phyloP scores from a whole-genome alignment of 2,113 vertebrate genomes.

The Ptilonorhynchus violaceus region DNA sequence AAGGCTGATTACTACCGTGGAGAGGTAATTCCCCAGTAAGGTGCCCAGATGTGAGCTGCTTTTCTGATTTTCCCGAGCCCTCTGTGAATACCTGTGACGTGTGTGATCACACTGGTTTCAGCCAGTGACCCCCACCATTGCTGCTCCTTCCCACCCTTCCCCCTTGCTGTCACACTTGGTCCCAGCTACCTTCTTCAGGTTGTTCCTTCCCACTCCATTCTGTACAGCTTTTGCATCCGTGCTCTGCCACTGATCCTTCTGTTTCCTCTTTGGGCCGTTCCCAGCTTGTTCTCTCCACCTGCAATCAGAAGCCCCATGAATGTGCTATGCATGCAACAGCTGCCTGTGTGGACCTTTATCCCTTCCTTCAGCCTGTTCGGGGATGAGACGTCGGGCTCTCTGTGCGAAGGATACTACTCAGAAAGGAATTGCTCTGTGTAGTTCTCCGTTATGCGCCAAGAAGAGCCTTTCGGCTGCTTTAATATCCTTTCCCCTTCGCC shows the following conservation, averaged over 20 bases:
- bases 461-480: background rate
- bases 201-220: background rate
- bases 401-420: background rate
- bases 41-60: background rate
- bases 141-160: background rate
- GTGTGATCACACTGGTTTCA: background rate
- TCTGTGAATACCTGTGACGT: rapidly evolving
- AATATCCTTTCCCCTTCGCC: background rate
- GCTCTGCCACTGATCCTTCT: background rate
- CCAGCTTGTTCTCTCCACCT: background rate
- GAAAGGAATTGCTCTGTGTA: background rate
- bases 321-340: rapidly evolving
- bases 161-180: background rate
- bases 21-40: background rate
- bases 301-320: background rate
- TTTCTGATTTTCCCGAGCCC: background rate
- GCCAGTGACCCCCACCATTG: rapidly evolving
- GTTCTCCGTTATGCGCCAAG: background rate
- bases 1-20: background rate
- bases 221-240: background rate
- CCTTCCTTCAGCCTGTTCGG: background rate
- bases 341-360: background rate
- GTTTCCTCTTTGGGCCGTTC: background rate
- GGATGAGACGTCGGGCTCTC: background rate
- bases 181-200: background rate